Percentiles rank a stretch among this genome's conserved stretches.
Evolutionary conservation across 2,797 vertebrate genomes (phyloP).

Genomic region (Hyperoplus immaculatus): DNA sequence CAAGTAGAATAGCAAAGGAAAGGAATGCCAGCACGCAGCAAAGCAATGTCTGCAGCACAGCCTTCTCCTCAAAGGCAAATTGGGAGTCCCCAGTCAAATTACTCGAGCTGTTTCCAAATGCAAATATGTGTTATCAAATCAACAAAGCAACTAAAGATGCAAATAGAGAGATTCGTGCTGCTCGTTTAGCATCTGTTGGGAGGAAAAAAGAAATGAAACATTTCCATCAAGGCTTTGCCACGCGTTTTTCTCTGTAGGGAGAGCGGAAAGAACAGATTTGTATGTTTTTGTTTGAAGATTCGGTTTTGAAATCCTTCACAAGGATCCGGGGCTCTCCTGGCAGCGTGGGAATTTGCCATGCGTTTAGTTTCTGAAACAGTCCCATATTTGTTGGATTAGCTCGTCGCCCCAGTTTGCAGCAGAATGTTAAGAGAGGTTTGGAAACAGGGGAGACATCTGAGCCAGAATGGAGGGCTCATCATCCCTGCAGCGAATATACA

Average conservation of each 20-base stretch:
- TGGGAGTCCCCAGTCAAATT: conserved; percentile 87
- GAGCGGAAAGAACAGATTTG: conserved; percentile 58
- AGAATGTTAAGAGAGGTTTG: conserved; percentile 24
- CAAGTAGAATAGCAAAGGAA: conserved; percentile 45
- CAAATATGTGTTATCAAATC: conserved; percentile 82
- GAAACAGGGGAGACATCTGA: conserved; percentile 48
- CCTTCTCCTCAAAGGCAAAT: conserved; percentile 84
- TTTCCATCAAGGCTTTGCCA: conserved; percentile 78
- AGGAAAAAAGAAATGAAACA: conserved; percentile 77
- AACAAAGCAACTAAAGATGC: conserved; percentile 84
- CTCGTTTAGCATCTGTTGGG: conserved; percentile 78
- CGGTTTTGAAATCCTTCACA: conserved; percentile 54
- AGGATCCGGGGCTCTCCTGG: conserved; percentile 39
- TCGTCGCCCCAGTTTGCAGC: conserved; percentile 32
- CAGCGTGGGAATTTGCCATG: conserved; percentile 44
- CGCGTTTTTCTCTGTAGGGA: conserved; percentile 55
- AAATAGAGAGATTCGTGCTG: conserved; percentile 73
- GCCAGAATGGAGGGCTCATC: conserved; percentile 50
- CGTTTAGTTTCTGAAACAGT: conserved; percentile 25
- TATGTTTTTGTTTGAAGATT: conserved; percentile 71
- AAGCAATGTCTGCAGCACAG: conserved; percentile 61
- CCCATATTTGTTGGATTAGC: conserved; percentile 30
- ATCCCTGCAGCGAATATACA: conserved; percentile 51
- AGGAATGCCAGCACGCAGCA: conserved; percentile 57
- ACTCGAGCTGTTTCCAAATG: conserved; percentile 84